Evolutionary conservation across 2,888 invertebrate genomes (phyloP).

Genomic region (Oligia latruncula): DNA sequence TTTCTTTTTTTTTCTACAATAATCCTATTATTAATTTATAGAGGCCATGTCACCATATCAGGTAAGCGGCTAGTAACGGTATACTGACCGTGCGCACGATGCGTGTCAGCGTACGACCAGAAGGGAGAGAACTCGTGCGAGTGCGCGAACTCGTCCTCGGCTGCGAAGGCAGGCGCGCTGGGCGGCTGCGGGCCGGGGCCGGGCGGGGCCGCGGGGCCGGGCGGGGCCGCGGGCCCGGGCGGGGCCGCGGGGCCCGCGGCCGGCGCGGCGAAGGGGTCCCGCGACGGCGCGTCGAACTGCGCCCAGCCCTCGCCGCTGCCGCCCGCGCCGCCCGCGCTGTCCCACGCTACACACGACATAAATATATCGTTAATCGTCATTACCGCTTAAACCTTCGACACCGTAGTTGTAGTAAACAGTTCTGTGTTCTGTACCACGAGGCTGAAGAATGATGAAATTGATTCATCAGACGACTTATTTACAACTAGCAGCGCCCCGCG

Average conservation of each 20-base stretch:
- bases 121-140: conserved; percentile 67
- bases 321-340: conserved; percentile 66
- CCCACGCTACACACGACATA: conserved; percentile 73
- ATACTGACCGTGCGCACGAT: conserved; percentile 26
- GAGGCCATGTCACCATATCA: not conserved
- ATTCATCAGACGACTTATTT: not conserved
- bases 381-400: not conserved
- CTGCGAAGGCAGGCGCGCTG: conserved; percentile 14
- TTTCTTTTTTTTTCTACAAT: no score
- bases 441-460: not conserved
- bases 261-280: conserved; percentile 52
- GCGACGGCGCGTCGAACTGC: conserved; percentile 71
- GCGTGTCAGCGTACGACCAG: conserved; percentile 68
- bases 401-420: not conserved
- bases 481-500: not conserved
- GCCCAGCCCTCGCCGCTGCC: conserved; percentile 79
- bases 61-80: not conserved
- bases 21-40: not conserved
- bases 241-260: conserved; percentile 45
- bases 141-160: conserved; percentile 35
- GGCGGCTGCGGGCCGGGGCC: conserved; percentile 25
- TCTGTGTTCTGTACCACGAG: no score
- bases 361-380: not conserved
- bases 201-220: conserved; percentile 21
- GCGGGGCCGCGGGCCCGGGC: conserved; percentile 43